Base-by-base conservation (phyloP, 2,888 invertebrate species). In the Melitaea athalia region DNA sequence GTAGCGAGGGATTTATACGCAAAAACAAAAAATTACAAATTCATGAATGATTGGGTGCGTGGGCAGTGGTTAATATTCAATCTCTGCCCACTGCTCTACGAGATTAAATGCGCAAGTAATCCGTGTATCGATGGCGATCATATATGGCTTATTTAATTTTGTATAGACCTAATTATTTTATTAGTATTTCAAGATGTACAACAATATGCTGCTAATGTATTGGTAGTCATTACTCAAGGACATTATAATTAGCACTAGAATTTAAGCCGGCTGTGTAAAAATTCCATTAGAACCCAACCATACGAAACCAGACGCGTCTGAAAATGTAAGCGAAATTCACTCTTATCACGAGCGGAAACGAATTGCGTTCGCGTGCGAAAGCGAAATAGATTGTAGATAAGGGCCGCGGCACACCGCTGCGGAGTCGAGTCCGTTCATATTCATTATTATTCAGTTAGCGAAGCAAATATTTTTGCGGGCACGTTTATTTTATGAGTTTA, bases 391-490 rank as follows among this genome's bases (percentile, higher is more conserved):
- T 59, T 53, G 64, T 31, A 43, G 72, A 72, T 72, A 72, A 72
- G 61, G 63, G 59, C 62, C 65, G 63, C 60, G 45, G 71, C 65
- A 69, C 65, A 68, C 61, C 45, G 60, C 47, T 31, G 57, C 59
- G 55, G 52, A 67, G 69, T 52, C 53, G 55, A 66, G 65, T 68
- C 66, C 68, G 77, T 78, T 78, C 75, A 73, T 73, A 79, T 81
- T 81, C 82, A 85, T 85, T 84, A 81, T 80, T 80, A 86, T 86
- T 86, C 86, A 85, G 85, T 85, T 81, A 85, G 83, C 81, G 79
- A 79, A 77, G 83, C 83, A 81, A 85, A 84, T 84, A 84, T 85
- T 83, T 84, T 81, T 77, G 81, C 80, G 76, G 77, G 76, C 74
- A 67, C 74, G 69, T 74, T 74, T 75, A 74, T 76, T 77, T 78